A percentile compares a stretch with the other conserved stretches of the same genome.
phyloP scores from a whole-genome alignment of 1,140 invertebrate species.

The Halictus rubicundus region DNA sequence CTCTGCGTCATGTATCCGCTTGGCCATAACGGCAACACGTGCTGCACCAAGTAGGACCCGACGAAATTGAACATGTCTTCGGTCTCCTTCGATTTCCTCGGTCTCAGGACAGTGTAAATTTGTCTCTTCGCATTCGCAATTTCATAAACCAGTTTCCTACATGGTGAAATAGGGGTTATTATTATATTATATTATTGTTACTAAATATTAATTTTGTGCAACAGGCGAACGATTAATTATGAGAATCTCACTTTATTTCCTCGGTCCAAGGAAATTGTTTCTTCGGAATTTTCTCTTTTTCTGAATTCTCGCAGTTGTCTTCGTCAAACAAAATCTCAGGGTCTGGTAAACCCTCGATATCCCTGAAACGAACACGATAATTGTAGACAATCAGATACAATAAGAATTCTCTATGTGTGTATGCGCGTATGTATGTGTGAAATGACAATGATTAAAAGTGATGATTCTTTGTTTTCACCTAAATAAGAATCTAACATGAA shows the following conservation, averaged over 20 bases:
- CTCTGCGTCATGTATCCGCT: constrained; percentile 81
- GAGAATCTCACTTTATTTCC: constrained; percentile 80
- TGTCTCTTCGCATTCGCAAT: constrained; percentile 69
- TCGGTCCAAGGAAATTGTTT: constrained; percentile 82
- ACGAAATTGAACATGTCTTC: constrained; percentile 80
- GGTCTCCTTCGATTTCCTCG: constrained; percentile 76
- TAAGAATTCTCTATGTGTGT: constrained; percentile 11
- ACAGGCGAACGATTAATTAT: background rate
- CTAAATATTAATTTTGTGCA: background rate
- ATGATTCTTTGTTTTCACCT: constrained; percentile 49
- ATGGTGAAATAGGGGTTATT: constrained; percentile 41
- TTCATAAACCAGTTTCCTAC: constrained; percentile 72
- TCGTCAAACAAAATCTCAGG: constrained; percentile 76
- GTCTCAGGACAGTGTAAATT: constrained; percentile 76
- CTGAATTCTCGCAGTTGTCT: constrained; percentile 73
- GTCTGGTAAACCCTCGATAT: constrained; percentile 70
- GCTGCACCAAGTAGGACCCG: constrained; percentile 79
- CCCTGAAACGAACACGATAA: constrained; percentile 64
- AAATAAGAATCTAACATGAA: constrained; percentile 22
- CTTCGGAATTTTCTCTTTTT: constrained; percentile 80
- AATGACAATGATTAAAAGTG: constrained; percentile 50
- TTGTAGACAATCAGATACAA: constrained; percentile 24
- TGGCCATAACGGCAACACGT: constrained; percentile 83
- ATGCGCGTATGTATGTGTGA: constrained; percentile 30
- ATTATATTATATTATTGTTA: too few relatives aligned